These are phyloP conservation scores for Atta cephalotes DNA, from an alignment of 1,140 invertebrate genomes.

Conservation along the genomic window DNA sequence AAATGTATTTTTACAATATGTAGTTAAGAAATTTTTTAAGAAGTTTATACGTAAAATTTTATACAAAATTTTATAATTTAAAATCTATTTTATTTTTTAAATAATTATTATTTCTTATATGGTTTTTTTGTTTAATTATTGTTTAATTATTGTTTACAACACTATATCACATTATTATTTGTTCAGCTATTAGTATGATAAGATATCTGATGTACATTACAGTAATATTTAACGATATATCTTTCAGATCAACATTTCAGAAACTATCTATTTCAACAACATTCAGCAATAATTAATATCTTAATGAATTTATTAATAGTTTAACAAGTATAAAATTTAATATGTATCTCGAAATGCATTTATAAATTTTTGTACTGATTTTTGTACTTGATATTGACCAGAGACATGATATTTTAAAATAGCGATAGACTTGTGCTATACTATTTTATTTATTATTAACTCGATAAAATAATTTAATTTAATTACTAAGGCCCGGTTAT, in stretches of 20 bases:
- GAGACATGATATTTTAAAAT: background rate
- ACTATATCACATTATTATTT: background rate
- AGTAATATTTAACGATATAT: background rate
- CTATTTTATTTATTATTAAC: background rate
- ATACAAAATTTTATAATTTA: background rate
- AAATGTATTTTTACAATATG: background rate
- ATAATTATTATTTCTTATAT: background rate
- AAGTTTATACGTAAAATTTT: background rate
- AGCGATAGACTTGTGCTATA: background rate
- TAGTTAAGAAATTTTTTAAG: background rate
- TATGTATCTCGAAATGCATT: background rate
- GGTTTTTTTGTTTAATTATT: background rate
- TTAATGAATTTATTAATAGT: background rate
- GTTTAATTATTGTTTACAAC: background rate
- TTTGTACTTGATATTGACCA: background rate
- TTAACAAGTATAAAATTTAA: background rate
- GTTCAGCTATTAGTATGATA: background rate
- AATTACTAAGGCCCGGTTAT: background rate
- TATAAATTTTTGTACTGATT: background rate
- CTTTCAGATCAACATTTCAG: background rate
- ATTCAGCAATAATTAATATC: too few relatives aligned
- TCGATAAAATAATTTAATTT: background rate
- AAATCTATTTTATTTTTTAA: background rate
- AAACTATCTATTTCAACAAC: background rate
- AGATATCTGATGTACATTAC: background rate